These are phyloP conservation scores for Drosophila ustulata DNA, from an alignment of 2,888 invertebrate species.

Conservation along the genomic window DNA sequence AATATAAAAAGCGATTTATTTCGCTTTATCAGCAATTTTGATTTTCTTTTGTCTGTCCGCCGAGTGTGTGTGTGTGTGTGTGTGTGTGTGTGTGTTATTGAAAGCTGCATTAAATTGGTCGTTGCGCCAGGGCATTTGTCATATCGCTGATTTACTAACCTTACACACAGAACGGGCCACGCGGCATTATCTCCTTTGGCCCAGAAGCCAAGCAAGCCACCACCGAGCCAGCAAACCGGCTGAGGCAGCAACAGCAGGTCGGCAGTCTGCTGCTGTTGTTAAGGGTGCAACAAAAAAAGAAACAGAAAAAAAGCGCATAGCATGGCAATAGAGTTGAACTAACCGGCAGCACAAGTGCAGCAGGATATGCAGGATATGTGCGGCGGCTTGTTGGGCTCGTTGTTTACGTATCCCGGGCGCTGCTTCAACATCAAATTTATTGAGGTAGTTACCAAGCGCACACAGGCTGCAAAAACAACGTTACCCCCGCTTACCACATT, in stretches of 20 bases:
- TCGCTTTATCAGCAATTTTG: conserved; percentile 73
- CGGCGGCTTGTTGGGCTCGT: conserved; percentile 27
- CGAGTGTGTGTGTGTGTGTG: not conserved
- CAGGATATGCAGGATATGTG: conserved; percentile 47
- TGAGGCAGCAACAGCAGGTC: conserved; percentile 2
- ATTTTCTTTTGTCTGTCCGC: conserved; percentile 55
- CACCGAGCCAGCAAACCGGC: not conserved
- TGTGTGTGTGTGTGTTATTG: conserved; percentile 28
- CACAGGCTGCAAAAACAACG: conserved; percentile 34
- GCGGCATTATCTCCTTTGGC: conserved; percentile 68
- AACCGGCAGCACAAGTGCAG: conserved; percentile 54
- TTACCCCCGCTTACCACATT: not conserved
- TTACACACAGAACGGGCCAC: conserved; percentile 37
- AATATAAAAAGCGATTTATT: conserved; percentile 69
- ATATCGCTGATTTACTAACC: conserved; percentile 79
- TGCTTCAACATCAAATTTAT: conserved; percentile 76
- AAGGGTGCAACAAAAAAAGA: conserved; percentile 49
- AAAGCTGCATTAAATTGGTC: conserved; percentile 57
- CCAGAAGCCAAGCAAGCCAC: conserved; percentile 12
- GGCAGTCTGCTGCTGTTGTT: conserved; percentile 7
- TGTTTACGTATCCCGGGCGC: conserved; percentile 55
- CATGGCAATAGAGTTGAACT: conserved; percentile 50
- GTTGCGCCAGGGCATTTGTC: conserved; percentile 60
- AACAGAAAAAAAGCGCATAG: conserved; percentile 32
- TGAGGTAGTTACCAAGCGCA: conserved; percentile 74